Percentiles rank a stretch among this genome's conserved stretches.
phyloP scores from a whole-genome alignment of 64 coral and sea anemone species.

The Dendrophyllia cribrosa region DNA sequence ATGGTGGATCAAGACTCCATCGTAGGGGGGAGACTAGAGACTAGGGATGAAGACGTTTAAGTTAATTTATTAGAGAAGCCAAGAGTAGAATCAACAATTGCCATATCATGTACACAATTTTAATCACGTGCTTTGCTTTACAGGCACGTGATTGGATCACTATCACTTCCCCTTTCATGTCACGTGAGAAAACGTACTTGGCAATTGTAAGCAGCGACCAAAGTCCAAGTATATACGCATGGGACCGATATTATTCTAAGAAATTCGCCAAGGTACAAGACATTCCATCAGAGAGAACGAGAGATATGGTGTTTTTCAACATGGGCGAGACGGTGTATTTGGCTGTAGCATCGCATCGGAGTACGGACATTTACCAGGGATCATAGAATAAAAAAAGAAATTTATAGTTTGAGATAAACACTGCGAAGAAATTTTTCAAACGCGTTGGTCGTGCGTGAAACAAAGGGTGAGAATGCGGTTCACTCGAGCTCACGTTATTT shows the following conservation, averaged over 20 bases:
- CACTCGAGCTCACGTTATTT: background rate
- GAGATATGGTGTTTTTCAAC: conserved; percentile 96
- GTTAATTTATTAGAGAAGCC: too few relatives aligned
- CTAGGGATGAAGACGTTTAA: too few relatives aligned
- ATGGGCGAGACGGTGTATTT: conserved; percentile 89
- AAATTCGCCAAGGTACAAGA: conserved; percentile 86
- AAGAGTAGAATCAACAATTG: too few relatives aligned
- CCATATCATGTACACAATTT: background rate
- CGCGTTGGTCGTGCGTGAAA: background rate
- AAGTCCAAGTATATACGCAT: conserved; percentile 78
- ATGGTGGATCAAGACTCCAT: too few relatives aligned
- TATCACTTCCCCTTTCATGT: conserved; percentile 89
- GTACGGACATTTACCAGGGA: conserved; percentile 83
- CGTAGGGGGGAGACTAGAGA: too few relatives aligned
- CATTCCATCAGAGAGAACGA: conserved; percentile 69
- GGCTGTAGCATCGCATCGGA: conserved; percentile 83
- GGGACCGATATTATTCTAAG: conserved; percentile 83
- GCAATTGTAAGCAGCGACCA: conserved; percentile 74
- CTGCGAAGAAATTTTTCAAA: background rate
- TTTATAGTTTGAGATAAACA: background rate
- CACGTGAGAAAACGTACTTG: conserved; percentile 87
- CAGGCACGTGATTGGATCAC: conserved; percentile 89
- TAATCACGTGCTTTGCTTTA: conserved; percentile 7
- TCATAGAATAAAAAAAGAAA: background rate
- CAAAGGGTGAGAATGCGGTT: background rate